These are phyloP conservation scores for Torymus aiolomorphi DNA, from an alignment of 2,888 invertebrate genomes.

Conservation along the genomic window DNA sequence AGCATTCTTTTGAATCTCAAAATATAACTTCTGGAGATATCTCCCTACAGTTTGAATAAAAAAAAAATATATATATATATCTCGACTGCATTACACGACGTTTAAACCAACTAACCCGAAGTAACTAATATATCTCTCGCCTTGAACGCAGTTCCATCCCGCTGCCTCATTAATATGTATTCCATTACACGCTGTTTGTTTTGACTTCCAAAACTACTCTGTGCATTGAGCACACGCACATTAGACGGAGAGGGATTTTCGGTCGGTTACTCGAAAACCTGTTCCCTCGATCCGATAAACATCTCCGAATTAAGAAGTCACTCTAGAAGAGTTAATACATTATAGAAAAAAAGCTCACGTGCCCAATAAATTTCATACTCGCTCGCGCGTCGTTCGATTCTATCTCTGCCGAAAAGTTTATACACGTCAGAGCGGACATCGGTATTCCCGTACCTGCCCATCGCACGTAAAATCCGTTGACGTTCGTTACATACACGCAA, in stretches of 20 bases:
- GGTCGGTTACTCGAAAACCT: constrained; percentile 13
- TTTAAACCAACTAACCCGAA: too few species aligned
- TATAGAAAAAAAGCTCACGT: constrained; percentile 8
- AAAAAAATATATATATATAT: too few species aligned
- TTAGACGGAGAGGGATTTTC: constrained; percentile 9
- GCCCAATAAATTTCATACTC: constrained; percentile 18
- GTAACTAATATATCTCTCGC: too few species aligned
- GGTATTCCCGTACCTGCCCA: too few species aligned
- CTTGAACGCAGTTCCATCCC: neutral
- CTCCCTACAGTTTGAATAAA: too few species aligned
- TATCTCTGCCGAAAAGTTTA: neutral
- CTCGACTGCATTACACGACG: too few species aligned
- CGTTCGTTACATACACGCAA: neutral
- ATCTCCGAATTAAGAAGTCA: constrained; percentile 35
- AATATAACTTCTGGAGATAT: too few species aligned
- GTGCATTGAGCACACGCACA: constrained; percentile 8
- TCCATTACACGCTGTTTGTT: neutral
- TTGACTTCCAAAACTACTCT: neutral
- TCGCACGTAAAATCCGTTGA: neutral
- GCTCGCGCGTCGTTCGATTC: constrained; percentile 16
- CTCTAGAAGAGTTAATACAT: constrained; percentile 45
- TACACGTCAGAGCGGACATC: too few species aligned
- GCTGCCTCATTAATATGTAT: neutral
- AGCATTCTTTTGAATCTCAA: too few species aligned
- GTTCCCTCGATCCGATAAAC: constrained; percentile 40